Base-by-base conservation (phyloP, 2,888 invertebrate genomes). In the Pseudococcus longispinus region DNA sequence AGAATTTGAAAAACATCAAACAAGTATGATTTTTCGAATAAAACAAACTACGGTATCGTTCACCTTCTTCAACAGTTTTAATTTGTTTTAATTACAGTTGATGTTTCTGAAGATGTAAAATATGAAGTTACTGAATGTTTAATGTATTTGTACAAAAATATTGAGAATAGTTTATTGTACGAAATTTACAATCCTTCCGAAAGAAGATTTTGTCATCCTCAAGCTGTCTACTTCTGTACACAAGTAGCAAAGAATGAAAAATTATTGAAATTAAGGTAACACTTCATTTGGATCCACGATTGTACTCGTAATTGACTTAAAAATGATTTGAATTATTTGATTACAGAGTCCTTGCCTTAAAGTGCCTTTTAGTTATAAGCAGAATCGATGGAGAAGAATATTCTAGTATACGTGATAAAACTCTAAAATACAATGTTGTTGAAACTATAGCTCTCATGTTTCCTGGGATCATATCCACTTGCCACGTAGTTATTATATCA, bases 161-260 rank as follows among this genome's bases (percentile, higher is more conserved):
- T 80, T 44, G 65, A 65, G 15, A 8, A 26, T 20, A 2, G 32
- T 9, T n/a, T 86, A n/a, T 46, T 86, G n/a, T 20, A 37, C 20
- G 37, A 80, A 55, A 80, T 86, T 51, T 86, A 86, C 29, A 37
- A 80, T 20, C 29, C 77, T 51, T n/a, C 9, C n/a, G 20, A 77
- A 20, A 80, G 77, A n/a, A 46, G 15, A 13, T 37, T 55, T 51
- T 70, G 74, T 20, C 86, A 86, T 55, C 32, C 80, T 26, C 86
- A 86, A 32, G 51, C 80, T 0, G 86, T 86, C n/a, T 86, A 86
- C 51, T 46, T 74, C n/a, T 86, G 86, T 29, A 86, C 86, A 8
- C 86, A 80, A 51, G 1, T 80, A 15, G 86, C 55, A 26, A 46
- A 37, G 20, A 51, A 32, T n/a, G 86, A 86, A 55, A 44, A 55